Conservation (phyloP, 2,797 vertebrate species). For the Vultur gryphus region DNA sequence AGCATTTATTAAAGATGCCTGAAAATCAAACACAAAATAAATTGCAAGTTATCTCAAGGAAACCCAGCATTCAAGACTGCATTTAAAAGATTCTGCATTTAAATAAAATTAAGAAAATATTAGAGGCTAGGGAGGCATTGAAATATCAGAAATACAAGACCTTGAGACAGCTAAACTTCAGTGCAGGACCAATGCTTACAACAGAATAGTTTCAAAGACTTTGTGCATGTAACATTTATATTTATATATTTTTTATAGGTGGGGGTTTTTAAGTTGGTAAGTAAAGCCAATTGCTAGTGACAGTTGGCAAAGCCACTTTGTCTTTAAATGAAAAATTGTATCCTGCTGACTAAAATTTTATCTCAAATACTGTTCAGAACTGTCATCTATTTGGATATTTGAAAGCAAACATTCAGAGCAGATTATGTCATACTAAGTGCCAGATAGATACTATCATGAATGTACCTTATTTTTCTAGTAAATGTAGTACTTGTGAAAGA, state of each 20-base stretch:
- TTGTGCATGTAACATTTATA: not conserved
- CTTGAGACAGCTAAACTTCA: not conserved
- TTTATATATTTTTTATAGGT: not conserved
- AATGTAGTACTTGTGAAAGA: not conserved
- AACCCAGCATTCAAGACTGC: not conserved
- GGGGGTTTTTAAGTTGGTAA: rapidly evolving
- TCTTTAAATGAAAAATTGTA: not conserved
- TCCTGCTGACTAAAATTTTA: not conserved
- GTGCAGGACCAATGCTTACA: not conserved
- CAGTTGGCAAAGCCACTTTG: not conserved
- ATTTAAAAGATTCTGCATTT: not conserved
- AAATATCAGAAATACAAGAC: not conserved
- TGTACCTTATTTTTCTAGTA: not conserved
- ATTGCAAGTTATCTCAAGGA: not conserved
- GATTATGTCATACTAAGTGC: not conserved
- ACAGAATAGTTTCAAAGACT: not conserved
- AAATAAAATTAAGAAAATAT: not conserved
- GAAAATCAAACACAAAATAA: not conserved
- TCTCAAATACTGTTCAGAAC: not conserved
- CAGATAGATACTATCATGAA: not conserved
- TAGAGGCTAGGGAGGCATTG: not conserved
- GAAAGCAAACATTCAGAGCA: not conserved
- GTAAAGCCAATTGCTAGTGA: not conserved
- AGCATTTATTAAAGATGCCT: not conserved
- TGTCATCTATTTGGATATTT: not conserved